Base-by-base conservation (phyloP, 2,888 invertebrate species). In the Volucella inflata region DNA sequence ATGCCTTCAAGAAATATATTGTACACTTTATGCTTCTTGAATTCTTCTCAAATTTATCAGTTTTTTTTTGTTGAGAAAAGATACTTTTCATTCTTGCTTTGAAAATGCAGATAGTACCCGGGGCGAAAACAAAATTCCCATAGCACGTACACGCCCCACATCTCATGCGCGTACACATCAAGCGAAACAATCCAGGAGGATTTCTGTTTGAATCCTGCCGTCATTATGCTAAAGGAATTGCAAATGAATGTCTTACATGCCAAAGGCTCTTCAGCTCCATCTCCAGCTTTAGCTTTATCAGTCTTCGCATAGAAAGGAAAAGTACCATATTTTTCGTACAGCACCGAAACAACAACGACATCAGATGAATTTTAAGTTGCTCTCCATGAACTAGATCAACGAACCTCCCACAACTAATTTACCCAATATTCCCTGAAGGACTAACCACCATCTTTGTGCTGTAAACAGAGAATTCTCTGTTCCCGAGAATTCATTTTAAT, bases 201-300 rank as follows among this genome's bases (percentile, higher is more conserved):
- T 76, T 76, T 76, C 84, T 65, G 65, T 84, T 59, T 71, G 71
- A 80, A 80, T 76, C 42, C 59, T 62, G 57, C 72, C 80, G 78
- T 78, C 87, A 84, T 87, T 80, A 87, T 87, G 87, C 80, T 68
- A 84, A 87, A 78, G 80, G 87, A 87, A 87, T 87, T 83, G 87
- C 83, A 87, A 87, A 87, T 87, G 87, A 87, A 77, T 38, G 40
- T 62, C 72, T 76, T 81, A 70, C 74, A 77, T 82, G 81, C 84
- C 80, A 81, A 76, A 55, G 64, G 65, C 77, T 78, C 50, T 16
- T 6, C 30, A 2, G 6, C 30, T 30, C 30, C 30, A 30, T 30
- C 30, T 30, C 30, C 6, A 6, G 30, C 30, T 30, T 30, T 14
- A 50, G 16, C 40, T 17, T 14, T n/a, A 17, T 9, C 53, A 80